Evolutionary conservation across 2,797 vertebrate species (phyloP).

Genomic region (Premnoplex brunnescens): DNA sequence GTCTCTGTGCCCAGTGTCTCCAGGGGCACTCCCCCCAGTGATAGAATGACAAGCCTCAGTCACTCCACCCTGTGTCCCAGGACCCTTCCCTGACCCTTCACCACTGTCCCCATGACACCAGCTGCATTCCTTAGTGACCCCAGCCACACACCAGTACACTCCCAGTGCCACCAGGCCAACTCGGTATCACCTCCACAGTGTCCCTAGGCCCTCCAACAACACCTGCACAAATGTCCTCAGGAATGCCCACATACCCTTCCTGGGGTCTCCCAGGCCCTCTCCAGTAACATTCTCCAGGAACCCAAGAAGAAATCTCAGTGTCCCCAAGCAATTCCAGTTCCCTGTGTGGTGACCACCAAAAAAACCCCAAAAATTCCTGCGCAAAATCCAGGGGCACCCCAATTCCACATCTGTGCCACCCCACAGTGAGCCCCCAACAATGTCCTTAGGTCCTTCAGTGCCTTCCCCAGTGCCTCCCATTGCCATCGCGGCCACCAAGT

Average conservation of each 20-base stretch:
- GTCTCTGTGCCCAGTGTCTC: neutral
- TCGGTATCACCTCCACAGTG: fast-evolving
- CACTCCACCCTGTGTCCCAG: neutral
- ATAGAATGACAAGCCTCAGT: neutral
- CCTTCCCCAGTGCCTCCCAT: too few relatives aligned
- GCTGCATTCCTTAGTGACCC: too few relatives aligned
- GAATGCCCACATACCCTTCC: fast-evolving
- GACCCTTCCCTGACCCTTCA: neutral
- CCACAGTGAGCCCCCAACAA: fast-evolving
- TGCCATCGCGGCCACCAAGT: neutral
- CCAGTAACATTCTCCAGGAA: neutral
- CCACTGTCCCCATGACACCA: fast-evolving
- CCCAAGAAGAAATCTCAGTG: neutral
- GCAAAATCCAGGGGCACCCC: neutral
- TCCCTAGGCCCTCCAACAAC: neutral
- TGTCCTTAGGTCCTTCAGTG: neutral
- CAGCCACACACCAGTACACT: neutral
- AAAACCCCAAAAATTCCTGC: too few relatives aligned
- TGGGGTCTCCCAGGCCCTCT: neutral
- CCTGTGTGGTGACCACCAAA: neutral
- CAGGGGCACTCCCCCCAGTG: fast-evolving
- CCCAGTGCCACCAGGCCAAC: neutral
- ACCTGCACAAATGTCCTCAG: neutral
- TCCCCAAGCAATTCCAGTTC: neutral
- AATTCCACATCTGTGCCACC: neutral